These are phyloP conservation scores for Dilophus febrilis DNA, from an alignment of 2,888 invertebrate genomes.

Conservation along the genomic window DNA sequence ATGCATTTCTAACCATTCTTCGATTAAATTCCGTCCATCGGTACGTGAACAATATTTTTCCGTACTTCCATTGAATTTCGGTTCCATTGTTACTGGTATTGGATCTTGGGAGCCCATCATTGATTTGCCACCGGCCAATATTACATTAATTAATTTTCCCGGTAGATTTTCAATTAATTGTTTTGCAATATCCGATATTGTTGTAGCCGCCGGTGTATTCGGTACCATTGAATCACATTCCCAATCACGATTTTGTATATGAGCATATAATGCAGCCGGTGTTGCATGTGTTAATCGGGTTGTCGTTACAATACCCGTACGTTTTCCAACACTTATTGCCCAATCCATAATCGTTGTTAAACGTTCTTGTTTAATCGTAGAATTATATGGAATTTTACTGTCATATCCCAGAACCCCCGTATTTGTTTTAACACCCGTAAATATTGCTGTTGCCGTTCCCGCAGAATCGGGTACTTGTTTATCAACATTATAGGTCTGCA, in stretches of 20 bases:
- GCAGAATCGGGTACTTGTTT: constrained; percentile 53
- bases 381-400: constrained; percentile 11
- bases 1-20: constrained; percentile 33
- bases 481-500: constrained; percentile 50
- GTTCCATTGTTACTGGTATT: constrained; percentile 12
- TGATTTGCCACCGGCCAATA: constrained; percentile 43
- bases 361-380: constrained; percentile 27
- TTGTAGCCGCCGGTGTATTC: no score
- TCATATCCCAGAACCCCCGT: constrained; percentile 38
- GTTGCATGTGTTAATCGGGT: constrained; percentile 49
- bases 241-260: constrained; percentile 38
- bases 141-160: constrained; percentile 41
- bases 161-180: constrained; percentile 44
- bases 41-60: constrained; percentile 29
- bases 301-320: constrained; percentile 47
- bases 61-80: constrained; percentile 19
- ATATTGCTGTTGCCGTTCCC: constrained; percentile 48
- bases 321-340: constrained; percentile 39
- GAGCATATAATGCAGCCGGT: constrained; percentile 41
- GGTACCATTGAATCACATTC: constrained; percentile 36
- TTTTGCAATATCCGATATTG: constrained; percentile 36
- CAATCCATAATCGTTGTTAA: constrained; percentile 36
- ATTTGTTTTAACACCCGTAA: constrained; percentile 43
- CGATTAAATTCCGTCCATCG: constrained; percentile 38
- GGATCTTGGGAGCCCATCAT: constrained; percentile 27